Percentiles rank a stretch among this genome's conserved stretches.
Conservation (phyloP, 2,888 invertebrate genomes). For the Lycocerus yunnanus region DNA sequence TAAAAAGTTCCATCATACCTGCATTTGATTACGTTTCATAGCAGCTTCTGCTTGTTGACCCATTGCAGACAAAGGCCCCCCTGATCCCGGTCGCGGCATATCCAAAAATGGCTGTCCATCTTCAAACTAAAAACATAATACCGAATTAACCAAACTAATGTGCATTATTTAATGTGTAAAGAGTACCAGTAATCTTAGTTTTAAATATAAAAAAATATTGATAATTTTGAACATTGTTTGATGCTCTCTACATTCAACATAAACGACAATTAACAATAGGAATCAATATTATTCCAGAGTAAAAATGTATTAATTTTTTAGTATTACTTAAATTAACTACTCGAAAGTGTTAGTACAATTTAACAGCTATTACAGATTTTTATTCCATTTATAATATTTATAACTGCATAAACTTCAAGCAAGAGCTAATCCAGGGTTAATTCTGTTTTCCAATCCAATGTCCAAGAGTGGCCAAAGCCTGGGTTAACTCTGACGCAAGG, state of each 20-base stretch:
- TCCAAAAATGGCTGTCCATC: slow-evolving; percentile 54
- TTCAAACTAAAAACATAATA: slow-evolving; percentile 51
- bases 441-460: too few relatives aligned
- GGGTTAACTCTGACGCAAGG: too few relatives aligned
- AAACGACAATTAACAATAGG: background rate
- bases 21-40: slow-evolving; percentile 55
- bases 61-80: slow-evolving; percentile 45
- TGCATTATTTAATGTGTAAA: background rate
- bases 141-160: background rate
- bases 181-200: background rate
- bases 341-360: background rate
- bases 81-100: slow-evolving; percentile 51
- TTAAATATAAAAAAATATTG: background rate
- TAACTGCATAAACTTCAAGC: too few relatives aligned
- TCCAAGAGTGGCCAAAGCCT: too few relatives aligned
- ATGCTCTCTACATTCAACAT: background rate
- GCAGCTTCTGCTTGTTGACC: slow-evolving; percentile 51
- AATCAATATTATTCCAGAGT: background rate
- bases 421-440: too few relatives aligned
- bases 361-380: background rate
- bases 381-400: background rate
- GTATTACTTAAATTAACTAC: background rate
- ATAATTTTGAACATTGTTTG: background rate
- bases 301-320: background rate
- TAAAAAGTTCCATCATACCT: slow-evolving; percentile 42